Evolutionary conservation across 2,797 vertebrate species (phyloP).

Genomic region (Erpetoichthys calabaricus): DNA sequence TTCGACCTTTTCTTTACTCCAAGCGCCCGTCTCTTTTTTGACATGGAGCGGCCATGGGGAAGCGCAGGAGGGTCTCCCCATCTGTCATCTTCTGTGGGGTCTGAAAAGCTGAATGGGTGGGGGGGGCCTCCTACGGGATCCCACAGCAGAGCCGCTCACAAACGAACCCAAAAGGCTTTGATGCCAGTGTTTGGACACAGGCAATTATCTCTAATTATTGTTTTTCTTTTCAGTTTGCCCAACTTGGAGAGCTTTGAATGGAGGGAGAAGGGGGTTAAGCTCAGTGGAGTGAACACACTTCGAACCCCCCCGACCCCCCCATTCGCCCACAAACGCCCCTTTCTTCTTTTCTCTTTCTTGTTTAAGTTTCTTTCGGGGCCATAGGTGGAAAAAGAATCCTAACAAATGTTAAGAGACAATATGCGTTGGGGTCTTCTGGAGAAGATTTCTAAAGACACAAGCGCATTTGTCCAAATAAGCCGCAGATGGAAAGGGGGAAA

Average conservation of each 20-base stretch:
- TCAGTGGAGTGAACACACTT: slow-evolving; percentile 39
- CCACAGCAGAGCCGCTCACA: slow-evolving; percentile 56
- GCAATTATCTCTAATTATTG: slow-evolving; percentile 83
- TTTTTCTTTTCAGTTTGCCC: slow-evolving; percentile 77
- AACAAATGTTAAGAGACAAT: slow-evolving; percentile 45
- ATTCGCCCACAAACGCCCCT: neutral
- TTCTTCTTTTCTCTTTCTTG: slow-evolving; percentile 5
- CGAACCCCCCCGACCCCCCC: slow-evolving; percentile 8
- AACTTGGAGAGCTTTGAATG: slow-evolving; percentile 48
- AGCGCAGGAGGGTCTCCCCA: slow-evolving; percentile 57
- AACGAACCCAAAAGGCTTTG: slow-evolving; percentile 61
- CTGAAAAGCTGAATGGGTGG: slow-evolving; percentile 26
- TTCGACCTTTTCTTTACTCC: slow-evolving; percentile 48
- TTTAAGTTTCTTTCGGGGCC: slow-evolving; percentile 25
- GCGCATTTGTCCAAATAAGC: slow-evolving; percentile 46
- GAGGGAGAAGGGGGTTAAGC: slow-evolving; percentile 38
- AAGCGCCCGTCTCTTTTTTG: slow-evolving; percentile 42
- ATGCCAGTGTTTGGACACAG: slow-evolving; percentile 86
- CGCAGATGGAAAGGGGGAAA: slow-evolving; percentile 34
- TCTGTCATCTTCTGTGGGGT: slow-evolving; percentile 66
- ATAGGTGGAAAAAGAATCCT: slow-evolving; percentile 41
- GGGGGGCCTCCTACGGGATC: slow-evolving; percentile 43
- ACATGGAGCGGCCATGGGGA: slow-evolving; percentile 36
- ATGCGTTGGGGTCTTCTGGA: slow-evolving; percentile 28
- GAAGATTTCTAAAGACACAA: slow-evolving; percentile 40